A percentile compares a stretch with the other conserved stretches of the same genome.
Conservation (phyloP, 2,797 vertebrate genomes). For the Paedocypris micromegethes region DNA sequence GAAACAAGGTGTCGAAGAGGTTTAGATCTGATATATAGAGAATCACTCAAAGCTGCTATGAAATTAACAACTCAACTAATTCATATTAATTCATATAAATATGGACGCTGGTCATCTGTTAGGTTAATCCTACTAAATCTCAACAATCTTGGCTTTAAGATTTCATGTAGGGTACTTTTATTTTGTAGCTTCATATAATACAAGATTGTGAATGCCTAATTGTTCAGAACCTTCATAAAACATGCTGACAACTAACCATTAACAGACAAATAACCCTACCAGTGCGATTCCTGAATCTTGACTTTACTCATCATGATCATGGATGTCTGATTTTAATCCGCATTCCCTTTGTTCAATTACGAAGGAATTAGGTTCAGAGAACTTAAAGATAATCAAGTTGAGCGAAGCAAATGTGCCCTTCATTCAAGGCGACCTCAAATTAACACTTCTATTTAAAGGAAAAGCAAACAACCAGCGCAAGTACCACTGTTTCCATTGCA, state of each 20-base stretch:
- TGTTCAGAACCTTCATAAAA: no score
- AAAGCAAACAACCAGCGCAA: constrained; percentile 59
- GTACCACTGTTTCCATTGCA: constrained; percentile 54
- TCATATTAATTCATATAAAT: background rate
- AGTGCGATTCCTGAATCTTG: no score
- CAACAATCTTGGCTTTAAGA: no score
- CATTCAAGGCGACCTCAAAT: constrained; percentile 52
- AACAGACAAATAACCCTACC: no score
- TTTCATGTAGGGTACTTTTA: no score
- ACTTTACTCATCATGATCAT: no score
- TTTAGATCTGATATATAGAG: constrained; percentile 11
- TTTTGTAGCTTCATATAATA: no score
- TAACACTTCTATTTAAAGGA: constrained; percentile 66
- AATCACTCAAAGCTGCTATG: constrained; percentile 6
- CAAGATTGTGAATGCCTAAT: no score
- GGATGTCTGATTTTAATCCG: constrained; percentile 34
- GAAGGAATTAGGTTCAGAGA: constrained; percentile 31
- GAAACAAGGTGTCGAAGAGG: background rate
- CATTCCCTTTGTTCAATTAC: constrained; percentile 51
- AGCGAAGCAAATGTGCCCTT: constrained; percentile 50
- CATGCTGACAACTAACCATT: no score
- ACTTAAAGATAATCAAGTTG: no score
- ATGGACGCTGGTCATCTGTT: background rate
- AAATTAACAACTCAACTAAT: constrained; percentile 1
- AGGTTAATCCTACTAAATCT: no score